Evolutionary conservation across 2,888 invertebrate genomes (phyloP).

Genomic region (Scaptomyza caliginosa): DNA sequence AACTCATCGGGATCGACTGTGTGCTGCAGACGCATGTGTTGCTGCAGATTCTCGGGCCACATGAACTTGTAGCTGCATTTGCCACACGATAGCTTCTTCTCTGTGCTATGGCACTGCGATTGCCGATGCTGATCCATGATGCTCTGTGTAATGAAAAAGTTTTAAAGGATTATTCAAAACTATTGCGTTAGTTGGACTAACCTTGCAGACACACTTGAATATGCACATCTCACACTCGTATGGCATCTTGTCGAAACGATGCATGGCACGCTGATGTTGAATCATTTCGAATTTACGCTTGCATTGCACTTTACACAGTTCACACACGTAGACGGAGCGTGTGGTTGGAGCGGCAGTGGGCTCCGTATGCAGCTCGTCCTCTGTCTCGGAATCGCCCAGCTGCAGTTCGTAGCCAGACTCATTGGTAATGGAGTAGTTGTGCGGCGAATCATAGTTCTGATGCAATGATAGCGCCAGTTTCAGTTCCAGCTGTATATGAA

Average conservation of each 20-base stretch:
- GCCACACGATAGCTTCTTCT: constrained; percentile 75
- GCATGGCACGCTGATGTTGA: constrained; percentile 80
- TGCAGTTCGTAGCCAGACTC: constrained; percentile 81
- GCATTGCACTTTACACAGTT: constrained; percentile 78
- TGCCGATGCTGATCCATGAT: constrained; percentile 86
- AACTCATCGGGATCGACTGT: neutral
- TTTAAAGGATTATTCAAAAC: neutral
- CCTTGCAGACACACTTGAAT: constrained; percentile 85
- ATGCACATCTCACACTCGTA: constrained; percentile 85
- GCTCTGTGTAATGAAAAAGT: constrained; percentile 71
- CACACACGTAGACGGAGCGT: constrained; percentile 69
- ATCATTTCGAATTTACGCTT: constrained; percentile 81
- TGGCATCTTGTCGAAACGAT: constrained; percentile 85
- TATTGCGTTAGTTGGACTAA: constrained; percentile 9
- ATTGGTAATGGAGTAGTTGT: constrained; percentile 82
- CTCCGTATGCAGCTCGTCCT: constrained; percentile 65
- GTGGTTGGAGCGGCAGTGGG: constrained; percentile 1
- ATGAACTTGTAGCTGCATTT: constrained; percentile 82
- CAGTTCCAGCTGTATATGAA: constrained; percentile 73
- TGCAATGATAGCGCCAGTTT: constrained; percentile 56
- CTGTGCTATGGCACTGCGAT: constrained; percentile 81
- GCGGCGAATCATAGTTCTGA: constrained; percentile 58
- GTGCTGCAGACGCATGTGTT: constrained; percentile 72
- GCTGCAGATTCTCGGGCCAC: constrained; percentile 82
- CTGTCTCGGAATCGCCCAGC: constrained; percentile 83